phyloP scores from a whole-genome alignment of 92 coral and sea anemone species.

The Isaurus tuberculatus region DNA sequence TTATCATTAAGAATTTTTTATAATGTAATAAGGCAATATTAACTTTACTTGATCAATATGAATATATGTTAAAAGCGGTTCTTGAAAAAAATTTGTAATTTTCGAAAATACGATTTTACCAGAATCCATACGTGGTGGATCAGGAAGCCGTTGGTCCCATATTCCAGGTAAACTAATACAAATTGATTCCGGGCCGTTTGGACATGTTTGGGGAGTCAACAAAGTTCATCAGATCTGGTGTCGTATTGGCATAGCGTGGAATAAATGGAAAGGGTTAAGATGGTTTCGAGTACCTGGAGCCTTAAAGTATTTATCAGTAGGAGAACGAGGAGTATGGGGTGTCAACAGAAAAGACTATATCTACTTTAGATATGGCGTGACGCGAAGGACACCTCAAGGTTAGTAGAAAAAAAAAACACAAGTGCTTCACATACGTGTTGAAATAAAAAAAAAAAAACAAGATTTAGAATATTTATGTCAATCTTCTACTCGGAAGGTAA shows the following conservation, averaged over 20 bases:
- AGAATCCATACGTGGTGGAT: constrained; percentile 34
- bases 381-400: constrained; percentile 23
- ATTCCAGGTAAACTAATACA: constrained; percentile 50
- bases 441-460: too few species aligned
- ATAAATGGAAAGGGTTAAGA: constrained; percentile 8
- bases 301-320: constrained; percentile 15
- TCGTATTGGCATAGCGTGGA: constrained; percentile 52
- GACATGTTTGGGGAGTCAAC: constrained; percentile 53
- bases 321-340: constrained; percentile 35
- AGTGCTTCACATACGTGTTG: background rate
- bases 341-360: constrained; percentile 33
- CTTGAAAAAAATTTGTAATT: background rate
- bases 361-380: constrained; percentile 37
- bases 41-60: background rate
- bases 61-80: background rate
- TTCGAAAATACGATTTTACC: background rate
- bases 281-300: constrained; percentile 44
- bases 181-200: constrained; percentile 64
- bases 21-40: too few species aligned
- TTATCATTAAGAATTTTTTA: too few species aligned
- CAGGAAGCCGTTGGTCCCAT: constrained; percentile 22
- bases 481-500: too few species aligned
- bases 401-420: background rate
- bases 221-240: constrained; percentile 41
- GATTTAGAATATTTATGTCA: too few species aligned